phyloP scores from a whole-genome alignment of 2,113 vertebrate species.

The Poecile atricapillus region DNA sequence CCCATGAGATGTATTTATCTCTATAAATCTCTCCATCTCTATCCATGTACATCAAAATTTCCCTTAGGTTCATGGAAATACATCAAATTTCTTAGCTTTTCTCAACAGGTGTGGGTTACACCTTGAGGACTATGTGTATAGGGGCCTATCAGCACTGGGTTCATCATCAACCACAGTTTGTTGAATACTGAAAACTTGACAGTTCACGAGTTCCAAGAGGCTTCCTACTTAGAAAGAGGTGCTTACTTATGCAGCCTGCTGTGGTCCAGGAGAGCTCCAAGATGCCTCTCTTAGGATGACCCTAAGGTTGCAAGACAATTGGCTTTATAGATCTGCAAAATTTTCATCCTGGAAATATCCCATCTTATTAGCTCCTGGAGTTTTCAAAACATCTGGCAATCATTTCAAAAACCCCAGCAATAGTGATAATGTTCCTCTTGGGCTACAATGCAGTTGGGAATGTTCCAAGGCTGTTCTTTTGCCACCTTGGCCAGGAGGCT shows the following conservation, averaged over 20 bases:
- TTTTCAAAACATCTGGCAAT: fast-evolving
- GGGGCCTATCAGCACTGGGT: neutral
- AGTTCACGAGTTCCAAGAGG: neutral
- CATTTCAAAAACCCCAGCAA: neutral
- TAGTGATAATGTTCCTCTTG: neutral
- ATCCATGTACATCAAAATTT: neutral
- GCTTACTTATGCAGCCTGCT: neutral
- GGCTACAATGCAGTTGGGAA: neutral
- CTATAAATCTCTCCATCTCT: neutral
- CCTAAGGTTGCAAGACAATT: neutral
- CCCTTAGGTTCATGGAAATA: neutral
- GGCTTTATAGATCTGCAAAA: neutral
- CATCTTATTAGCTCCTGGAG: neutral
- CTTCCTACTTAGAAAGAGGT: neutral
- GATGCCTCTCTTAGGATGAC: neutral
- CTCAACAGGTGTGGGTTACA: neutral
- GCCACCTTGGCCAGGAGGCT: neutral
- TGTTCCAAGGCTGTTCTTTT: neutral
- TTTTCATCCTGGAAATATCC: neutral
- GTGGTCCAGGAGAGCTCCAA: neutral
- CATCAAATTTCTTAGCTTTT: neutral
- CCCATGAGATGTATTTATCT: neutral
- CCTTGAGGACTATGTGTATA: neutral
- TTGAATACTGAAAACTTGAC: fast-evolving
- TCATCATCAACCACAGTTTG: neutral